Evolutionary conservation across 2,888 invertebrate species (phyloP).

Genomic region (Archips xylosteana): DNA sequence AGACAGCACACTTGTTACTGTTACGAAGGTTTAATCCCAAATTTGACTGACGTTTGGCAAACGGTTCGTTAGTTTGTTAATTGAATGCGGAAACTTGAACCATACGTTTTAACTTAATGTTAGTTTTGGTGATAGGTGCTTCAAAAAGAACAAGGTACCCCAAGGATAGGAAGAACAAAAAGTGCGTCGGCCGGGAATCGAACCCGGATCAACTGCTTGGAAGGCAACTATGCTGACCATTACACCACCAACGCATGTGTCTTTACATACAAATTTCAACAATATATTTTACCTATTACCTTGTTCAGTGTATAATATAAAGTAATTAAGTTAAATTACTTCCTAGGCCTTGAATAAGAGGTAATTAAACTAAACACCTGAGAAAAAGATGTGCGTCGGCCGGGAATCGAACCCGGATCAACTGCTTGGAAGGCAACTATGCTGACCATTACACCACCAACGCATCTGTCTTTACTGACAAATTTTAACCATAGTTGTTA

Average conservation of each 20-base stretch:
- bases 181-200: conserved; percentile 85
- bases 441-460: conserved; percentile 86
- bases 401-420: conserved; percentile 87
- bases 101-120: not conserved
- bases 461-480: too few relatives aligned
- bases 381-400: conserved; percentile 73
- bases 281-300: too few relatives aligned
- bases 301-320: too few relatives aligned
- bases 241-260: conserved; percentile 82
- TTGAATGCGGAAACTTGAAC: not conserved
- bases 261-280: too few relatives aligned
- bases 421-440: conserved; percentile 87
- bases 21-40: not conserved
- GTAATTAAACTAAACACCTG: not conserved
- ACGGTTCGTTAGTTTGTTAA: conserved; percentile 13
- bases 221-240: conserved; percentile 87
- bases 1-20: conserved; percentile 42
- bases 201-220: conserved; percentile 87
- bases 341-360: not conserved
- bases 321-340: too few relatives aligned
- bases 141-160: too few relatives aligned
- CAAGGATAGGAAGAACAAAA: not conserved
- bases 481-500: too few relatives aligned
- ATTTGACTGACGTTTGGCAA: conserved; percentile 15
- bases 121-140: not conserved